Base-by-base conservation (phyloP, 1,140 invertebrate genomes). In the Zelostemma sp. region DNA sequence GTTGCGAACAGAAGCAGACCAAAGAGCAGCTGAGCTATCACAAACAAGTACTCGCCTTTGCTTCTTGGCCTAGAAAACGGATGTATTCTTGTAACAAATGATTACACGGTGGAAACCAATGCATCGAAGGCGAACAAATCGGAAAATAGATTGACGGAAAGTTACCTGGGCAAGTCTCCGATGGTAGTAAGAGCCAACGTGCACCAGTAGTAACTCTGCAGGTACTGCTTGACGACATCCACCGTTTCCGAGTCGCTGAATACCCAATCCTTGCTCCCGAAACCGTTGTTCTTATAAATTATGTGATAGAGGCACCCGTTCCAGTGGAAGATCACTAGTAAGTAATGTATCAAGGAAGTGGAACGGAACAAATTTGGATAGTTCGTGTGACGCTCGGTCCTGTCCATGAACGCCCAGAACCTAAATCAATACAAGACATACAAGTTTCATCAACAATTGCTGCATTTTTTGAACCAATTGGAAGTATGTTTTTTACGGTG, bases 291-390 rank as follows among this genome's bases (percentile, higher is more conserved):
- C 87, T 95, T 95, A 88, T 94, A 92, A 79, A 98, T 95, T 82
- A 97, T 93, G 88, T 97, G 94, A 88, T 96, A 97, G 79, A 99
- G 88, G 88, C 97, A 99, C 72, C 97, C 96, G 86, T 99, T 99
- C 97, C 97, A 99, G 89, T 99, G 97, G 88, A 99, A 99, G 85
- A 98, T 97, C 85, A 97, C 96, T 86, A 99, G 88, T 75, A 98
- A 90, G 87, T 98, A 98, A 88, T 99, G 96, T 81, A 97, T 94
- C 74, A 98, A 89, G 77, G 95, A 94, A 43, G 94, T 91, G 59
- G 95, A 97, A 72, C 97, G 91, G 88, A 99, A 97, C 81, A 98
- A 89, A 88, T 99, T 99, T 58, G 97, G 97, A 87, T 98, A 99
- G 87, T 99, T 99, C 43, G 97, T 99, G 83, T 99, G 97, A 67